Percentiles rank a stretch among this genome's conserved stretches.
These are phyloP conservation scores for Cremastobaeus sp. DNA, from an alignment of 2,888 invertebrate genomes.

Conservation along the genomic window DNA sequence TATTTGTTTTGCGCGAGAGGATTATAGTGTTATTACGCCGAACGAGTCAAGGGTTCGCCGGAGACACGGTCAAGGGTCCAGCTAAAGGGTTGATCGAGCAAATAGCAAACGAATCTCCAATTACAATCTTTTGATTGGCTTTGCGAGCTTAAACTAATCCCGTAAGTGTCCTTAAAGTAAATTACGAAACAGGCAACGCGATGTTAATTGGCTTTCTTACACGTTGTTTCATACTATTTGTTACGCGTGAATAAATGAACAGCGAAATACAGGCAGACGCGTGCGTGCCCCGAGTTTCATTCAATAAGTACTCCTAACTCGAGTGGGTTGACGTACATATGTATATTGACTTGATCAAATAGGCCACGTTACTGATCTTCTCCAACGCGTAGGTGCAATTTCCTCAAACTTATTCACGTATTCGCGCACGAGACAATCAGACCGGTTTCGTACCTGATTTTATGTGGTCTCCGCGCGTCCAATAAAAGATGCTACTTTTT, in stretches of 20 bases:
- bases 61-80: slow-evolving; percentile 64
- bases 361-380: slow-evolving; percentile 72
- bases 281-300: slow-evolving; percentile 69
- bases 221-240: slow-evolving; percentile 24
- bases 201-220: slow-evolving; percentile 32
- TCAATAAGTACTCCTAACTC: slow-evolving; percentile 73
- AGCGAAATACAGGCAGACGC: slow-evolving; percentile 64
- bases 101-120: slow-evolving; percentile 66
- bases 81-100: slow-evolving; percentile 64
- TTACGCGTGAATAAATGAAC: slow-evolving; percentile 67
- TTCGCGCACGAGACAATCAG: slow-evolving; percentile 56
- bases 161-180: slow-evolving; percentile 48
- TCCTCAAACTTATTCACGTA: slow-evolving; percentile 63
- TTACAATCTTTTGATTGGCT: slow-evolving; percentile 70
- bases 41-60: slow-evolving; percentile 66
- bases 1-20: slow-evolving; percentile 76
- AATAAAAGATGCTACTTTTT: too few species aligned
- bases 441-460: slow-evolving; percentile 1
- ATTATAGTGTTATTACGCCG: slow-evolving; percentile 76
- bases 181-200: slow-evolving; percentile 14
- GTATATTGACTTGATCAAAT: slow-evolving; percentile 75
- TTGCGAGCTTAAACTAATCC: slow-evolving; percentile 49
- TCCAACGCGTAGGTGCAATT: slow-evolving; percentile 67
- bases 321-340: slow-evolving; percentile 75
- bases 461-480: too few species aligned